phyloP scores from a whole-genome alignment of 2,888 invertebrate species.

The Melanophora roralis region DNA sequence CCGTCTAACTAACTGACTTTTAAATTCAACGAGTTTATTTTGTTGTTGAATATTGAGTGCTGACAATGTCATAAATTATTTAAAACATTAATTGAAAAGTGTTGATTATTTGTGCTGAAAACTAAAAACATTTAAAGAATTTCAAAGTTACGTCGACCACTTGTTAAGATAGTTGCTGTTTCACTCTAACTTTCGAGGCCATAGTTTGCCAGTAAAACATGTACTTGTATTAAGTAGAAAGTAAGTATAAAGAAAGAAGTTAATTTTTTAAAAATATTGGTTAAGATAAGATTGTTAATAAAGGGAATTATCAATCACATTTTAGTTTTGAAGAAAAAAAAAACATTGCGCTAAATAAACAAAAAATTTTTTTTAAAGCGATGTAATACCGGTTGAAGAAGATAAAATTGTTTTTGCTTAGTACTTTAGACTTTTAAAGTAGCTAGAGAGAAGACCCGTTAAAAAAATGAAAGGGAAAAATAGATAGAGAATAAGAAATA shows the following conservation, averaged over 20 bases:
- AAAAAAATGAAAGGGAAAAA: too few relatives aligned
- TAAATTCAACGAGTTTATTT: not conserved
- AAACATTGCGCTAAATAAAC: not conserved
- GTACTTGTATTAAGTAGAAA: not conserved
- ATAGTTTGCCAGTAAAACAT: too few relatives aligned
- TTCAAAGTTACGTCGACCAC: slow-evolving; percentile 1
- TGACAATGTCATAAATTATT: slow-evolving; percentile 19
- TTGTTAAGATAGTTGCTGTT: not conserved
- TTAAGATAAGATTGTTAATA: slow-evolving; percentile 37
- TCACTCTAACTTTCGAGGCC: not conserved
- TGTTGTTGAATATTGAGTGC: slow-evolving; percentile 10
- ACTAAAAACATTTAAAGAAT: slow-evolving; percentile 44
- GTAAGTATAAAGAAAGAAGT: not conserved
- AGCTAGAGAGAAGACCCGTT: too few relatives aligned
- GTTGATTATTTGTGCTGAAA: not conserved
- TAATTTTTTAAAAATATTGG: not conserved
- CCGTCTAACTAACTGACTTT: not conserved
- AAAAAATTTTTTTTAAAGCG: too few relatives aligned
- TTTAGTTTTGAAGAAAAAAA: not conserved
- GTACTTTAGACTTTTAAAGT: too few relatives aligned
- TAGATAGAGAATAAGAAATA: too few relatives aligned
- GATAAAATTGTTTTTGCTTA: too few relatives aligned
- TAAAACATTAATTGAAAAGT: not conserved
- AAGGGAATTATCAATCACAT: not conserved
- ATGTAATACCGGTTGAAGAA: too few relatives aligned